Evolutionary conservation across 2,888 invertebrate species (phyloP).

Genomic region (Parapristionchus giblindavisi): DNA sequence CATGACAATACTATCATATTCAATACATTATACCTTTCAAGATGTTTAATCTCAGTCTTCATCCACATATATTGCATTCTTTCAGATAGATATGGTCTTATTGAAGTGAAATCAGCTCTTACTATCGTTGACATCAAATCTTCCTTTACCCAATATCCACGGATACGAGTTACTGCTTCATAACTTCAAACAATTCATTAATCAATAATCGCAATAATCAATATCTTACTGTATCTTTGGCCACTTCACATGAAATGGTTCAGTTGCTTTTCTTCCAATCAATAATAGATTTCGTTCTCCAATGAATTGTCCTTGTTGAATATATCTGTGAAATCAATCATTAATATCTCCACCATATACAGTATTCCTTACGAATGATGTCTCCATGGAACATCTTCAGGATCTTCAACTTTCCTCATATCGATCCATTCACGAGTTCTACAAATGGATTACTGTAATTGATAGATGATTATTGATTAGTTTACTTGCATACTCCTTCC

Average conservation of each 20-base stretch:
- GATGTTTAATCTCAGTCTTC: conserved; percentile 31
- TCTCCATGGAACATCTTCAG: not conserved
- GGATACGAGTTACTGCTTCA: conserved; percentile 18
- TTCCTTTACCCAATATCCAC: not conserved
- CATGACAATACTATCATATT: not conserved
- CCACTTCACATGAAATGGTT: conserved; percentile 28
- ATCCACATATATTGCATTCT: conserved; percentile 10
- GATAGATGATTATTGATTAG: not conserved
- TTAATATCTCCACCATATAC: not conserved
- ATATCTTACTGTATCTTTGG: conserved; percentile 2
- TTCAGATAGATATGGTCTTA: conserved; percentile 1
- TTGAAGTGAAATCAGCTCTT: not conserved
- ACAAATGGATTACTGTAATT: not conserved
- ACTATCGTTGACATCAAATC: not conserved
- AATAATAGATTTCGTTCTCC: conserved; percentile 42
- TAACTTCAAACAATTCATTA: not conserved
- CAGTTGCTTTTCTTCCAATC: not conserved
- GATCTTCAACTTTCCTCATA: conserved; percentile 18
- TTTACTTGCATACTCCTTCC: conserved; percentile 32
- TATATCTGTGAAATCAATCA: conserved; percentile 20
- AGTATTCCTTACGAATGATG: conserved; percentile 22
- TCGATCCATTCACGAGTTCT: conserved; percentile 20
- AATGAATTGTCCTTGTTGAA: conserved; percentile 41
- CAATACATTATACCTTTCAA: conserved; percentile 23
- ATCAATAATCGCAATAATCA: not conserved